Evolutionary conservation across 2,113 vertebrate species (phyloP).

Genomic region (Pao palembangensis): DNA sequence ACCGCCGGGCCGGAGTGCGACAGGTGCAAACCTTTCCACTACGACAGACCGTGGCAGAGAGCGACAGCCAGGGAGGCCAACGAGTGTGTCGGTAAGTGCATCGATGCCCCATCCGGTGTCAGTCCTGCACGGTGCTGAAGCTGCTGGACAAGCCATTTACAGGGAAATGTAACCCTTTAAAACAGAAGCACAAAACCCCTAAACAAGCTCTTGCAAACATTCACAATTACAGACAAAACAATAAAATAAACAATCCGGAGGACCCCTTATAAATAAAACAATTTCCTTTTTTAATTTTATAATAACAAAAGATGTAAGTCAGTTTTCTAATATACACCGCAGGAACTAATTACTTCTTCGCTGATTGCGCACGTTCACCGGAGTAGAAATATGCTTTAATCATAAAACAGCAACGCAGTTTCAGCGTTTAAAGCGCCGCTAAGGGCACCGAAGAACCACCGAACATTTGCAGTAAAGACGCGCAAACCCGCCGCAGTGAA

Average conservation of each 20-base stretch:
- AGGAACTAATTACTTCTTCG: neutral
- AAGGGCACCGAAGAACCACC: conserved; percentile 34
- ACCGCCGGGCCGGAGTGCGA: conserved; percentile 95
- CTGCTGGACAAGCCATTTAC: neutral
- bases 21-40: conserved; percentile 98
- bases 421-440: conserved; percentile 13
- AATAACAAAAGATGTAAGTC: neutral
- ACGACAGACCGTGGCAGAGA: conserved; percentile 96
- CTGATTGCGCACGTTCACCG: conserved; percentile 3
- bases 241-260: neutral
- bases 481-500: neutral
- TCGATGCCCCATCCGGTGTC: neutral
- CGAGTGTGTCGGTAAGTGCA: conserved; percentile 95
- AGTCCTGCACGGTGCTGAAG: neutral
- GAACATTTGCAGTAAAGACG: conserved; percentile 39
- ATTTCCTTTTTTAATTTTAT: neutral
- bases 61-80: conserved; percentile 95
- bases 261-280: neutral
- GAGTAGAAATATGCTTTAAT: neutral
- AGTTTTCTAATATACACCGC: conserved; percentile 2
- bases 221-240: neutral
- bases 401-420: no score
- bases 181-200: neutral
- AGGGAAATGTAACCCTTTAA: neutral
- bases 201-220: no score